Base-by-base conservation (phyloP, 2,888 invertebrate genomes). In the Cephus runcator region DNA sequence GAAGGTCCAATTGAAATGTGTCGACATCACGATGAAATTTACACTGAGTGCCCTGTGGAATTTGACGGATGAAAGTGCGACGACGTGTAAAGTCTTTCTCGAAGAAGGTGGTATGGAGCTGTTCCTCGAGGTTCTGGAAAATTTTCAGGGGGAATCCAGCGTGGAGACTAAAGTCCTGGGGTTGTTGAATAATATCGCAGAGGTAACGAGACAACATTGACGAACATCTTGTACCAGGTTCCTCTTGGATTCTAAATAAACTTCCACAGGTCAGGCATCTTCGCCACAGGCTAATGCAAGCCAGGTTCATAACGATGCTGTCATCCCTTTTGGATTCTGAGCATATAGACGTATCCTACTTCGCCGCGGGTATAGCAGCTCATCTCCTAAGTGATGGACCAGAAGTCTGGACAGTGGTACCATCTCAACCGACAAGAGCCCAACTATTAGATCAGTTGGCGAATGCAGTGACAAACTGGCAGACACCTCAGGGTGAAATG, bases 41-140 rank as follows among this genome's bases (percentile, higher is more conserved):
- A 95, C 96, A 0, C 92, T 96, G 73, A 95, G 95, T 87, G 96
- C 96, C 36, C 92, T 96, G 35, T 96, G 96, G 96, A 96, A 96
- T 91, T 92, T 96, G 74, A 96, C 96, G 73, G 96, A 96, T 88
- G 96, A 96, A 89, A 95, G 95, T 82, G 94, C 95, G 0, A 93
- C 93, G 34, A 95, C 96, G 0, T 96, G 96, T 87, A 91, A 92
- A 79, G 94, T 95, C 15, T 96, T 96, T 88, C 91, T 96, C 71
- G 93, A 93, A 74, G 94, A 95, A 87, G 94, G 94, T 31, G 96
- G 96, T 4, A 93, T 95, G 86, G 92, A 93, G 71, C 91, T 96
- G 75, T 96, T 95, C 85, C 92, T 95, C 80, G 92, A 93, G 82
- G 94, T 95, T 40, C 91, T 96, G n/a, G 92, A 93, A 87, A 93